Evolutionary conservation across 2,888 invertebrate genomes (phyloP), one percentile per base, ranked within the genome.

Genomic region (Pantelozetes paolii): DNA sequence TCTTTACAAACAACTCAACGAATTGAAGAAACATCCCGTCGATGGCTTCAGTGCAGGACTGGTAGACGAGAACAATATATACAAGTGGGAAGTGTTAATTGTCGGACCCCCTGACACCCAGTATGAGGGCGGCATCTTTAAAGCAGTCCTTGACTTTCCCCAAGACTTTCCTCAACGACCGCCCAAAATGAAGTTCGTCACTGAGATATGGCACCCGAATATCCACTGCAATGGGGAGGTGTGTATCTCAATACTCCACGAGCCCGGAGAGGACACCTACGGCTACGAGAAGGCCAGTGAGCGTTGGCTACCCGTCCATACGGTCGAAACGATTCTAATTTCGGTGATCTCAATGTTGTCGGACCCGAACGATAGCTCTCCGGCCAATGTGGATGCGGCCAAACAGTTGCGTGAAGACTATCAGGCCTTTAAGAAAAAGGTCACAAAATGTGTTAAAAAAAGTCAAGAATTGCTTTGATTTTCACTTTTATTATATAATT

Each of bases 21-120:
- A 99, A 88, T 85, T 98, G 83, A 94, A 94, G 85, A 96, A 97
- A 86, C 95, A 96, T 88, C 97, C 98, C 83, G 97, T 97, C 72
- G 97, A 98, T 88, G 98, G 98, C 81, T 99, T 99, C 88, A 98
- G 98, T 85, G 99, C 98, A 84, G 99, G 99, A 80, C 88, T 99
- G 80, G 94, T 97, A 85, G 97, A 98, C 86, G 99, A 99, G 86
- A 92, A 94, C 88, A 97, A 99, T 85, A 95, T 99, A 84, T 98
- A 94, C 86, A 89, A 94, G 87, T 99, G 98, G 98, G 97, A 98
- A 88, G 97, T 99, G 80, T 89, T 99, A 81, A 97, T 99, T 83
- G 97, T 98, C 85, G 99, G 99, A 81, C 98, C 98, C 83, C 95
- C 96, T 83, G 98, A 98, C 85, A 98, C 98, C 79, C 87, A 95